Base-by-base conservation (phyloP, 2,797 vertebrate genomes). In the Parauchenoglanis punctatus region DNA sequence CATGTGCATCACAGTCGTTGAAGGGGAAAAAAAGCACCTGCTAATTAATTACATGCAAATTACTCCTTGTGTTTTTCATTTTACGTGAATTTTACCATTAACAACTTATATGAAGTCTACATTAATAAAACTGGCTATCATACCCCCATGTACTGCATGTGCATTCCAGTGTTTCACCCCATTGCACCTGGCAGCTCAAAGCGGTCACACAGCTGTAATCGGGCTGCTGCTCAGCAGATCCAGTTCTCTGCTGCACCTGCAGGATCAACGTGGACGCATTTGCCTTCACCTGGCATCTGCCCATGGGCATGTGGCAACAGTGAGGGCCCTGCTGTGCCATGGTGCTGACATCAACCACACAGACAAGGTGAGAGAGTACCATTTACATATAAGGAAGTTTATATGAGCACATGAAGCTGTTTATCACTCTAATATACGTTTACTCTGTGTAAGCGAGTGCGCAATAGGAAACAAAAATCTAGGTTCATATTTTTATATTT, bases 231-330 rank as follows among this genome's bases (percentile, higher is more conserved):
- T 94, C 10, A 94, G 93, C 86, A 92, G 91, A 54, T 93, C 93
- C n/a, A 90, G 89, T 49, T 91, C 92, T 11, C 91, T 93, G 35
- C 91, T 94, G 58, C 91, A 93, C 56, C 84, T 93, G 81, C 91
- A 86, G 61, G 93, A 94, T 91, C 89, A 68, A 10, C 85, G 54
- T 15, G 93, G 93, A 8, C 85, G 92, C 17, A 92, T 93, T 20
- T 93, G 93, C 85, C 92, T 94, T 44, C 94, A 94, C 89, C 88
- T 94, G 89, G 93, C 93, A 2, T 91, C 93, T 0, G 90, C 93
- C 40, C 91, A 88, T 25, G 93, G 93, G 7, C 93, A 94, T 59
- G 85, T 92, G 56, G 87, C 93, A 84, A 93, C 92, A 91, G 91
- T 92, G 49, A 92, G 92, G 86, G 92, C 90, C 20, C 90, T 94